These are phyloP conservation scores for Poeciliopsis retropinna DNA, from an alignment of 2,113 vertebrate genomes.

Conservation along the genomic window DNA sequence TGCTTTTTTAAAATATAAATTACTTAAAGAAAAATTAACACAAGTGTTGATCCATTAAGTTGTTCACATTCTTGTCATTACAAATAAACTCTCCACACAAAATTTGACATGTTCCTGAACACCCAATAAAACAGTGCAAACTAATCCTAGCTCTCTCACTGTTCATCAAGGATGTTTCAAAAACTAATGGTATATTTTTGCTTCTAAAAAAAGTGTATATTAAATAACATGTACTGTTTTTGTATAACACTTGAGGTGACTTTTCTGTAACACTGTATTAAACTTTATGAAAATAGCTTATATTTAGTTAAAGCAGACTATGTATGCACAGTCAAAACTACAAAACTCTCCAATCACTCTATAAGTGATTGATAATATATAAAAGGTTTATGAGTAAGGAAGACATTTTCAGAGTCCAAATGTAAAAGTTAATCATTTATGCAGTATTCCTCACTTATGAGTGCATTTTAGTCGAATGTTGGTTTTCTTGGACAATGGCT, in stretches of 20 bases:
- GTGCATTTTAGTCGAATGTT: not conserved
- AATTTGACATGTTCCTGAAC: not conserved
- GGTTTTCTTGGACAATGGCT: not conserved
- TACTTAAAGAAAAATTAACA: not conserved
- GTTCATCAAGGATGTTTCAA: not conserved
- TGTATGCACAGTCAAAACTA: not conserved
- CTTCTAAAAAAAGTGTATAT: too few species aligned
- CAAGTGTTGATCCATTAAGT: not conserved
- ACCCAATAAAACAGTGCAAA: not conserved
- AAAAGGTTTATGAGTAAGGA: not conserved
- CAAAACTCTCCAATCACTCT: not conserved
- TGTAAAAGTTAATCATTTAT: not conserved
- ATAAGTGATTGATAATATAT: not conserved
- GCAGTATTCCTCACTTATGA: not conserved
- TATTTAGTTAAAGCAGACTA: not conserved
- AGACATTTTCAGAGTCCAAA: not conserved
- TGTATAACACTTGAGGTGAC: too few species aligned
- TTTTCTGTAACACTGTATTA: not conserved
- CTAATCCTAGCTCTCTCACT: not conserved
- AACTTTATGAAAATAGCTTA: not conserved
- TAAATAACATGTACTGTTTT: not conserved
- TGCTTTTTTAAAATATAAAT: not conserved
- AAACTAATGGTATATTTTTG: not conserved
- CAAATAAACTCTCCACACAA: not conserved
- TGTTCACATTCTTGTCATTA: not conserved